These are phyloP conservation scores for Pogonomyrmex barbatus DNA, from an alignment of 1,140 invertebrate genomes.

Conservation along the genomic window DNA sequence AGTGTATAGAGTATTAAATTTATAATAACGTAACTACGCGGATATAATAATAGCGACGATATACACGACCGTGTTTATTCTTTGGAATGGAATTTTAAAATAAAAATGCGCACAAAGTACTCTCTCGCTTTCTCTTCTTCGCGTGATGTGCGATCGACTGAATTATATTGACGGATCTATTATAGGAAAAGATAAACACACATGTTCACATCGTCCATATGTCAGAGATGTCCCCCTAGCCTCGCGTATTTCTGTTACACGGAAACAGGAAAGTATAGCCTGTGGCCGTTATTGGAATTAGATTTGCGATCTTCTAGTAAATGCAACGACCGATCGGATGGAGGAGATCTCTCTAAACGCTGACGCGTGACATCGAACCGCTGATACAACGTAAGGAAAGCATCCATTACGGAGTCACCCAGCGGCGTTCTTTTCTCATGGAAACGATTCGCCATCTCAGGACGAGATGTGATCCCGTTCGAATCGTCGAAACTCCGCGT, in stretches of 20 bases:
- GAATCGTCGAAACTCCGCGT: neutral
- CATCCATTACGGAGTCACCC: conserved; percentile 3
- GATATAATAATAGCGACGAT: neutral
- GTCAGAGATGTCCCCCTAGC: neutral
- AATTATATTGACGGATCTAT: conserved; percentile 27
- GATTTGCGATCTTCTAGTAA: conserved; percentile 19
- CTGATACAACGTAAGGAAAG: conserved; percentile 31
- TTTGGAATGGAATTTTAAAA: neutral
- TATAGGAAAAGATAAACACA: conserved; percentile 11
- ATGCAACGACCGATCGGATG: neutral
- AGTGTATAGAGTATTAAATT: neutral
- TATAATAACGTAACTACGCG: neutral
- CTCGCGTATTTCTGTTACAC: neutral
- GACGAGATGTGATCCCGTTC: neutral
- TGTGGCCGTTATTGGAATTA: neutral
- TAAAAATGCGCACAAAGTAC: neutral
- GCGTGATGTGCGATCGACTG: conserved; percentile 3
- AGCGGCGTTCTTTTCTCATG: conserved; percentile 12
- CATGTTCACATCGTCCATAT: neutral
- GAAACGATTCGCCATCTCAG: conserved; percentile 15
- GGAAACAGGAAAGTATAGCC: conserved; percentile 15
- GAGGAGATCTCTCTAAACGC: conserved; percentile 7
- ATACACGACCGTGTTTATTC: neutral
- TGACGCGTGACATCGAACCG: conserved; percentile 11
- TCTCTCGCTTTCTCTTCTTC: conserved; percentile 14